Evolutionary conservation across 2,797 vertebrate species (phyloP), one percentile per base, ranked within the genome.

Genomic region (Dryobates pubescens): DNA sequence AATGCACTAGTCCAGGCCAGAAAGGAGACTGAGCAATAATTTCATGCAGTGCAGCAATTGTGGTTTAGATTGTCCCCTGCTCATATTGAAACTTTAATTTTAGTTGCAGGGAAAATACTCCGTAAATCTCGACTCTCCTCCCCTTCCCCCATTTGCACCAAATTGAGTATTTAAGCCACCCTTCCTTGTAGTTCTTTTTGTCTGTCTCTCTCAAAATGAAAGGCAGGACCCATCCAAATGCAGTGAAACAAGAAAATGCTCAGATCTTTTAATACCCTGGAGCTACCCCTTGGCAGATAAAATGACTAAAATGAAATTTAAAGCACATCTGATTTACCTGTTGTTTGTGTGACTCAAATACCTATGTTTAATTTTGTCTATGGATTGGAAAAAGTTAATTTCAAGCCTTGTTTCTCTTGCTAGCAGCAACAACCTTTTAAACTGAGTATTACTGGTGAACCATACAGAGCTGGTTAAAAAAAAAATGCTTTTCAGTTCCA

Each of bases 361-460:
- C 93, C 89, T 97, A 81, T 95, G 96, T 96, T 97, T 97, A 96
- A 97, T 97, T 97, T 97, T 97, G 89, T 96, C 97, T 94, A 74
- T 93, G 96, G 97, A 96, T 97, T 97, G 96, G 95, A 97, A 97
- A 97, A 97, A 97, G 97, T 97, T 97, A 97, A 97, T 97, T 97
- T 97, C 97, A 97, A 97, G 97, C 97, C 96, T 97, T 97, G 97
- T 97, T 97, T 97, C 97, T 97, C 95, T 95, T 96, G 96, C 97
- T 96, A 95, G 96, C 97, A 97, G 97, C 96, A 97, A 96, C 96
- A 97, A 96, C 96, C 97, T 97, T 97, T 97, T 97, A 97, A 96
- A 97, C 95, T 91, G 96, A 97, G 96, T 95, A 96, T 97, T 96
- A 94, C 95, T 96, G 94, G 96, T 97, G 95, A 97, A 96, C 96